Evolutionary conservation across 1,140 invertebrate species (phyloP).

Genomic region (Hestina assimilis): DNA sequence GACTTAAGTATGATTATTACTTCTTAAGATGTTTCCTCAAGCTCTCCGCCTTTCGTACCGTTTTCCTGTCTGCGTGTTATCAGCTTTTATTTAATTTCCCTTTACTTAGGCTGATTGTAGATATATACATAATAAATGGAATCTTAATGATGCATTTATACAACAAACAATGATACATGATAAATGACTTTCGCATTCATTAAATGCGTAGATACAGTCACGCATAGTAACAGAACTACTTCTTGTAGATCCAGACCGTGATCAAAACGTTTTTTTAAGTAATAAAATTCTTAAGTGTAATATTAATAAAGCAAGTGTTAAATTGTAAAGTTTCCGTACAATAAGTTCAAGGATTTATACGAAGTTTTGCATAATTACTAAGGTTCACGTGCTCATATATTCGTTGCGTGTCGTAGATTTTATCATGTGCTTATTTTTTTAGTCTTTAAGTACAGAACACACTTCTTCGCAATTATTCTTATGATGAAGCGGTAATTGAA

Average conservation of each 20-base stretch:
- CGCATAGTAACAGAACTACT: slow-evolving; percentile 2
- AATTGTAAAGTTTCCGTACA: slow-evolving; percentile 17
- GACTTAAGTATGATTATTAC: slow-evolving; percentile 64
- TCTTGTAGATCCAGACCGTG: slow-evolving; percentile 15
- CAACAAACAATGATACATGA: slow-evolving; percentile 12
- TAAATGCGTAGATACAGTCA: neutral
- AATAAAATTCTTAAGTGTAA: neutral
- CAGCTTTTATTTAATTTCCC: slow-evolving; percentile 10
- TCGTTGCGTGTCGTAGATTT: slow-evolving; percentile 48
- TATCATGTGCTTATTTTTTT: slow-evolving; percentile 48
- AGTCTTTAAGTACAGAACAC: slow-evolving; percentile 22
- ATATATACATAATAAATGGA: slow-evolving; percentile 22
- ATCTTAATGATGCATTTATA: slow-evolving; percentile 31
- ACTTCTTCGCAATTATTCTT: slow-evolving; percentile 8
- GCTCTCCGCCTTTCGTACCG: neutral
- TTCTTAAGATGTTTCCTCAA: slow-evolving; percentile 46
- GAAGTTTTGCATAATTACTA: slow-evolving; percentile 56
- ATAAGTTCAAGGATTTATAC: slow-evolving; percentile 52
- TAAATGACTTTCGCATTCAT: slow-evolving; percentile 18
- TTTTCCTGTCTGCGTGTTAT: slow-evolving; percentile 8
- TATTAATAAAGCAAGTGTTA: slow-evolving; percentile 7
- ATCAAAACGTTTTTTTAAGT: neutral
- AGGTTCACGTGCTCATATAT: slow-evolving; percentile 44
- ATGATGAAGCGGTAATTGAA: neutral
- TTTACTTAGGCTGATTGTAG: neutral